A percentile compares a stretch with the other conserved stretches of the same genome.
Conservation (phyloP, 2,888 invertebrate genomes). For the Hedychridium roseum region DNA sequence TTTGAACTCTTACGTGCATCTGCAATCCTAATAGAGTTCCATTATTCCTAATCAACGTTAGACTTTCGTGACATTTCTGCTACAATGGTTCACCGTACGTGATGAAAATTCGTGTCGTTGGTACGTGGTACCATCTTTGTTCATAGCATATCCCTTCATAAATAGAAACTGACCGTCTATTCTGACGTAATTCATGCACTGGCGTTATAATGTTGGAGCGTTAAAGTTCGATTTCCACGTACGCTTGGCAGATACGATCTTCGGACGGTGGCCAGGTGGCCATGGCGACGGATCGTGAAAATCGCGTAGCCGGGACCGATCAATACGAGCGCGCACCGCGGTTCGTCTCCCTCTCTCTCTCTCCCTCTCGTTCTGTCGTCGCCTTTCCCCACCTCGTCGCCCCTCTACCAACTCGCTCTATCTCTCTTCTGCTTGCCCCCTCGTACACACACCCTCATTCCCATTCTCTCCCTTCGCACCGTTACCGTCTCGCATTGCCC, state of each 20-base stretch:
- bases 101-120: too few species aligned
- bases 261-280: constrained; percentile 61
- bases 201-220: too few species aligned
- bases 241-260: constrained; percentile 55
- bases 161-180: too few species aligned
- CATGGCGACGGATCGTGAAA: constrained; percentile 64
- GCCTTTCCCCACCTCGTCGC: constrained; percentile 9
- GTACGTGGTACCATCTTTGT: too few species aligned
- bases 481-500: constrained; percentile 9
- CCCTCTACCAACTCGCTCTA: constrained; percentile 14
- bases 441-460: constrained; percentile 17
- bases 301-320: constrained; percentile 62
- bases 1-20: too few species aligned
- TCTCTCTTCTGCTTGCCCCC: constrained; percentile 20
- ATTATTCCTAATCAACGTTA: too few species aligned
- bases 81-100: too few species aligned
- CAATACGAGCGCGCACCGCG: constrained; percentile 56
- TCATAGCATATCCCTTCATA: too few species aligned
- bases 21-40: too few species aligned
- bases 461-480: constrained; percentile 12
- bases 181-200: too few species aligned
- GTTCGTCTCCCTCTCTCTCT: constrained; percentile 39
- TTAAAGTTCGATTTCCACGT: constrained; percentile 40
- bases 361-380: constrained; percentile 19
- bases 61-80: too few species aligned